Percentiles rank a stretch among this genome's conserved stretches.
phyloP scores from a whole-genome alignment of 2,113 vertebrate species.

The Protobothrops mucrosquamatus region DNA sequence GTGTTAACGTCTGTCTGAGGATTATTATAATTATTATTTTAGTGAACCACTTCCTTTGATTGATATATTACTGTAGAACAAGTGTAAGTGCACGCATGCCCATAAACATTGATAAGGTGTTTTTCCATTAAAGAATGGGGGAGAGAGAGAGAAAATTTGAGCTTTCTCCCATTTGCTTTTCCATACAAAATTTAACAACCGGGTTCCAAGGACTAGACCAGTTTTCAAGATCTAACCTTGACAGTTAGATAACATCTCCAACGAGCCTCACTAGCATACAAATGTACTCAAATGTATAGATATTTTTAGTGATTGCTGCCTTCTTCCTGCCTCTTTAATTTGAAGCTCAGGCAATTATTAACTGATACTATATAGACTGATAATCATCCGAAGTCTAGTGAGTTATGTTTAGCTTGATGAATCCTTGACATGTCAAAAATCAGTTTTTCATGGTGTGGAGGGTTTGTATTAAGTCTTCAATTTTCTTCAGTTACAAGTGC shows the following conservation, averaged over 20 bases:
- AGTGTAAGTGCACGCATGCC: not conserved
- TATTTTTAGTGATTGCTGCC: not conserved
- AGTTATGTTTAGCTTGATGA: not conserved
- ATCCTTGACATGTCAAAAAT: not conserved
- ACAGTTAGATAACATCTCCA: not conserved
- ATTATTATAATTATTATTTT: slow-evolving; percentile 1
- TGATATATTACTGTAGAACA: not conserved
- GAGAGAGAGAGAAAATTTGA: not conserved
- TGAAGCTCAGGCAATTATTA: not conserved
- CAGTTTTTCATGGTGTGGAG: not conserved
- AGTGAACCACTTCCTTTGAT: not conserved
- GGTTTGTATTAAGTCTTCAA: not conserved
- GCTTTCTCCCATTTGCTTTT: not conserved
- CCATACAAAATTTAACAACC: not conserved
- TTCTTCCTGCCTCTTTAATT: not conserved
- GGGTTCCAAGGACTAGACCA: not conserved
- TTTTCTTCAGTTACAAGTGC: not conserved
- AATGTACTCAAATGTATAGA: not conserved
- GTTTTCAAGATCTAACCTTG: not conserved
- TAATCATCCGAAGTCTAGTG: not conserved
- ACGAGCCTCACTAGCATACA: not conserved
- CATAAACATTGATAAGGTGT: not conserved
- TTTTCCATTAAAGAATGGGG: not conserved
- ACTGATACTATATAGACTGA: not conserved
- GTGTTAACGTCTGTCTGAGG: not conserved